Conservation (phyloP, 2,113 vertebrate genomes). For the Scomber japonicus region DNA sequence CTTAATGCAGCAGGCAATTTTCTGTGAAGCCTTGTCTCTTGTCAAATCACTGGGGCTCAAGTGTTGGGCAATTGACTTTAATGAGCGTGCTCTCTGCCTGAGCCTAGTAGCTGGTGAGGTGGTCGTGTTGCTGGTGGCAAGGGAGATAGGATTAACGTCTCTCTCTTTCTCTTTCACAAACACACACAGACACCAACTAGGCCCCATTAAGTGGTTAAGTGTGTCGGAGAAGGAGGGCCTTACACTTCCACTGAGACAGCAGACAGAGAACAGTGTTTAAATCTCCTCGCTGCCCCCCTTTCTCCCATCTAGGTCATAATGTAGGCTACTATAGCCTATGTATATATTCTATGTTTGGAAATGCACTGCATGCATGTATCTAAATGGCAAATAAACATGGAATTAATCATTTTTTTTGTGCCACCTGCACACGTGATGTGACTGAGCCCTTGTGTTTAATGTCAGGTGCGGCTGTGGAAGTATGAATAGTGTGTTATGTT, state of each 20-base stretch:
- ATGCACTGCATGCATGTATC: constrained; percentile 14
- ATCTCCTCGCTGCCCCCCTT: constrained; percentile 64
- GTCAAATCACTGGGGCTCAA: constrained; percentile 17
- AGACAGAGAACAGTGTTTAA: constrained; percentile 72
- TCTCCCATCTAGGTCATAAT: constrained; percentile 78
- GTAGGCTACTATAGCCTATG: constrained; percentile 59
- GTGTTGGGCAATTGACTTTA: constrained; percentile 30
- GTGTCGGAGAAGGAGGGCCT: constrained; percentile 52
- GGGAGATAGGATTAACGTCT: constrained; percentile 44
- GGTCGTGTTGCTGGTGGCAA: constrained; percentile 9
- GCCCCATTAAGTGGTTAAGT: constrained; percentile 51
- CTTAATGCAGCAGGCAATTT: constrained; percentile 27
- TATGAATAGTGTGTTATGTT: constrained; percentile 1
- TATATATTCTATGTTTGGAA: constrained; percentile 43
- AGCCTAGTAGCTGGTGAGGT: constrained; percentile 33
- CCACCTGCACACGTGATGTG: constrained; percentile 1
- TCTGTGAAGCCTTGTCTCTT: constrained; percentile 30
- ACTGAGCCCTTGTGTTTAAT: neutral
- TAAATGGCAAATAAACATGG: constrained; percentile 12
- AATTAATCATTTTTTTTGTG: neutral
- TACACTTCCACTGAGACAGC: constrained; percentile 53
- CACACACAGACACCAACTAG: constrained; percentile 27
- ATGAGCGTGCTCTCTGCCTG: constrained; percentile 18
- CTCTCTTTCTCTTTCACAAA: constrained; percentile 11
- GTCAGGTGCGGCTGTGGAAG: neutral